Base-by-base conservation (phyloP, 92 coral and sea anemone genomes). In the Nematostella vectensis region DNA sequence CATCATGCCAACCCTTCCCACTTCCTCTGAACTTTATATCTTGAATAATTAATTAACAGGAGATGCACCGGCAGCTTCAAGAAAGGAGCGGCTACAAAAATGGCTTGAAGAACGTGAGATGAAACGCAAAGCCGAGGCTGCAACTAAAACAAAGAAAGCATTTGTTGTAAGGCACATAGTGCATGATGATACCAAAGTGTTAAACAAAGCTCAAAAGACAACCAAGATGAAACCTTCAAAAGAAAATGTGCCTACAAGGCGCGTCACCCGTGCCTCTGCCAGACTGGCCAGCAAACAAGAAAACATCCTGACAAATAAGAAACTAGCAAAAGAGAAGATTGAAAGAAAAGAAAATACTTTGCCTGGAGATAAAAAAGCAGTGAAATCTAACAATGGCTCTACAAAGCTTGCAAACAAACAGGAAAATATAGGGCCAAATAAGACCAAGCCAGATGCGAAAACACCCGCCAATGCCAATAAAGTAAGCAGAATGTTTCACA, bases 21-120 rank as follows among this genome's bases (percentile, higher is more conserved):
- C n/a, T n/a, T n/a, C n/a, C n/a, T n/a, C n/a, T n/a, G n/a, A n/a
- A n/a, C n/a, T n/a, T n/a, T n/a, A n/a, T n/a, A n/a, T n/a, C n/a
- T n/a, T n/a, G n/a, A n/a, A n/a, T n/a, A n/a, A n/a, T n/a, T n/a
- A n/a, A n/a, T n/a, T n/a, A n/a, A n/a, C n/a, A n/a, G n/a, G n/a
- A n/a, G n/a, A n/a, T n/a, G n/a, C n/a, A n/a, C n/a, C n/a, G n/a
- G 65, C 39, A 52, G 63, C 66, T 23, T 56, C 52, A 28, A 78
- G 96, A 22, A 70, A 72, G 50, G 83, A 76, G 3, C 48, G 52
- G 62, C 78, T 87, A 2, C 36, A 61, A 60, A 87, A 87, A 65
- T 87, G 96, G 96, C 59, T 65, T 2, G 93, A 83, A 59, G 83
- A 87, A 30, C 64, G 80, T 31, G 75, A 58, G 48, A 65, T 71